Evolutionary conservation across 2,797 vertebrate genomes (phyloP), one percentile per base, ranked within the genome.

Genomic region (Silurus lanzhouensis): DNA sequence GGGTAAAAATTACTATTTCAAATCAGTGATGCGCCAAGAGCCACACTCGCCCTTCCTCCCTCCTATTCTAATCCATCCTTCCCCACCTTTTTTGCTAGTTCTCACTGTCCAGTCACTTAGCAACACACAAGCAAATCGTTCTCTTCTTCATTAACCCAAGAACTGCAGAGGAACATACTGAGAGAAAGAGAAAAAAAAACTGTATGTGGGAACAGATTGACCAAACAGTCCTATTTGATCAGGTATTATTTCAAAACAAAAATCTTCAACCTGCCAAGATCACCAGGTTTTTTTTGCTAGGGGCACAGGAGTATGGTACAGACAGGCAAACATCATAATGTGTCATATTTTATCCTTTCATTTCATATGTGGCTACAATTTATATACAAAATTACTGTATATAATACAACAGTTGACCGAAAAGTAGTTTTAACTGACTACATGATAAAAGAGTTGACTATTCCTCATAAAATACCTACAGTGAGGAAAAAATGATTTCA

Each of bases 81-180:
- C 38, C n/a, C 61, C 27, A 31, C 46, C 57, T 72, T 44, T 68
- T 52, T 31, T 7, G 7, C 72, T 25, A 12, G 60, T 44, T 52
- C 57, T 38, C 48, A 17, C 79, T 58, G 75, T 85, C 80, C 84
- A 86, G 91, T 91, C 91, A 92, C 90, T 91, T 90, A 90, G 91
- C 91, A 91, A 92, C 91, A 89, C 83, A 84, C 84, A 70, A 79
- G 80, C 72, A 71, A 82, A 60, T 84, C 63, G 68, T 27, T 67
- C 83, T 72, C 66, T 57, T 81, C 74, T 57, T 57, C 57, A 17
- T 66, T 48, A 76, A 83, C 60, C 72, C 58, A 27, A 83, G 61
- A 84, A 74, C 71, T 67, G 25, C 12, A 83, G 71, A 84, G 31
- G 20, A 86, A 81, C 14, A 84, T 61, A 84, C 64, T 46, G 63